Percentiles rank a stretch among this genome's conserved stretches.
These are phyloP conservation scores for Parnassius apollo DNA, from an alignment of 2,888 invertebrate species.

Conservation along the genomic window DNA sequence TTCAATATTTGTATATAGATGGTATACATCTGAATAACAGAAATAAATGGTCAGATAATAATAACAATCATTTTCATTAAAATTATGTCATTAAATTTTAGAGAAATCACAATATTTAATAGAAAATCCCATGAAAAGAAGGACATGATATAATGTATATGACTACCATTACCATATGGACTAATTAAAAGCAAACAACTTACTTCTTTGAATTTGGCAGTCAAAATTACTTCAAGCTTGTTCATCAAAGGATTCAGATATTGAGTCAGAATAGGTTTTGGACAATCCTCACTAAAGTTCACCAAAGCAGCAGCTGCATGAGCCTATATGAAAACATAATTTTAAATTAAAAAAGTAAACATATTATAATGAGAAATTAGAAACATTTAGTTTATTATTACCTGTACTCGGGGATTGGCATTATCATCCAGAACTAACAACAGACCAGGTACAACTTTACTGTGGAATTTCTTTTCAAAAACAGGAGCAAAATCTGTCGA, in stretches of 20 bases:
- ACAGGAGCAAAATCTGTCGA: conserved; percentile 98
- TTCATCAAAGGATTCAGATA: conserved; percentile 95
- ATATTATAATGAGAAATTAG: no score
- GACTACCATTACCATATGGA: background rate
- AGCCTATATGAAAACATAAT: conserved; percentile 64
- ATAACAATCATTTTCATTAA: no score
- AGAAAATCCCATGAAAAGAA: no score
- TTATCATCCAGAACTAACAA: conserved; percentile 94
- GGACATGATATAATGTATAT: no score
- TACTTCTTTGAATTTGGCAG: conserved; percentile 95
- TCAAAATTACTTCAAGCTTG: conserved; percentile 94
- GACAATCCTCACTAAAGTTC: conserved; percentile 99
- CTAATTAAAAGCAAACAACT: conserved; percentile 25
- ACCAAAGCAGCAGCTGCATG: conserved; percentile 96
- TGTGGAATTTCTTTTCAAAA: conserved; percentile 99
- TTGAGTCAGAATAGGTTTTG: conserved; percentile 93
- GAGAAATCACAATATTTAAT: no score
- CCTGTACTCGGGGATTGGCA: conserved; percentile 95
- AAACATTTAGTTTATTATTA: conserved; percentile 42
- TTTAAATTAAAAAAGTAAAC: no score
- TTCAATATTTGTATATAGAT: no score
- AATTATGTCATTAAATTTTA: no score
- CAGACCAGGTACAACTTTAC: conserved; percentile 95
- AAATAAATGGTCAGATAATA: no score
- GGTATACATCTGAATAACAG: no score